A percentile compares a stretch with the other conserved stretches of the same genome.
These are phyloP conservation scores for Cynoglossus semilaevis DNA, from an alignment of 2,113 vertebrate genomes.

Conservation along the genomic window DNA sequence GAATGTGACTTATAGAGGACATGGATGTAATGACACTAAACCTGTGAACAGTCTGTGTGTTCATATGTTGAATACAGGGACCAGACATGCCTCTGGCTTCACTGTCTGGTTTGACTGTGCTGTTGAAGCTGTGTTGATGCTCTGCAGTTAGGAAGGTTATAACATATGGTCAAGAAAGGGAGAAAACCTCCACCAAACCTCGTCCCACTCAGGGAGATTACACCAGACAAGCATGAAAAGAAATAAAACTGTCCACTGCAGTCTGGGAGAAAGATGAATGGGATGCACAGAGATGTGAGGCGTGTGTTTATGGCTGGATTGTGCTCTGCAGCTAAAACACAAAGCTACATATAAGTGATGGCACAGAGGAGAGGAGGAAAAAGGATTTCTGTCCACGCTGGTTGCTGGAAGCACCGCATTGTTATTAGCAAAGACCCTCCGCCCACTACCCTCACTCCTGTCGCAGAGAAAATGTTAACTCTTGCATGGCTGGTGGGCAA, in stretches of 20 bases:
- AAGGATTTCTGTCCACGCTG: conserved; percentile 47
- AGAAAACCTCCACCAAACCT: too few species aligned
- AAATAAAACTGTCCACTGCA: neutral
- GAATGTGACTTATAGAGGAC: conserved; percentile 6
- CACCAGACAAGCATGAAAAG: neutral
- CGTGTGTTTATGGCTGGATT: conserved; percentile 13
- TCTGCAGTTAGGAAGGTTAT: neutral
- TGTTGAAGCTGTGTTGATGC: conserved; percentile 1
- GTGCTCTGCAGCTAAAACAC: conserved; percentile 22
- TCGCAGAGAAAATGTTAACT: conserved; percentile 68
- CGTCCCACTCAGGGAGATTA: neutral
- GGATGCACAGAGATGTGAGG: neutral
- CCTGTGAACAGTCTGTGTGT: conserved; percentile 1
- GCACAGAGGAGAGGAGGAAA: conserved; percentile 27
- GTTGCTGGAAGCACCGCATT: conserved; percentile 60
- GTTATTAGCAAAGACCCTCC: conserved; percentile 69
- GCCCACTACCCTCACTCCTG: conserved; percentile 60
- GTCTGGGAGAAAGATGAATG: conserved; percentile 12
- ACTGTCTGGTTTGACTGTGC: conserved; percentile 18
- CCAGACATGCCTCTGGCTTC: conserved; percentile 9
- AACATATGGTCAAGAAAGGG: too few species aligned
- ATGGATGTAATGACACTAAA: neutral
- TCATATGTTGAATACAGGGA: neutral
- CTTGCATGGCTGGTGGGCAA: conserved; percentile 52
- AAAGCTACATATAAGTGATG: conserved; percentile 11